Evolutionary conservation across 1,140 invertebrate genomes (phyloP), one percentile per base, ranked within the genome.

Genomic region (Euborellia annulipes): DNA sequence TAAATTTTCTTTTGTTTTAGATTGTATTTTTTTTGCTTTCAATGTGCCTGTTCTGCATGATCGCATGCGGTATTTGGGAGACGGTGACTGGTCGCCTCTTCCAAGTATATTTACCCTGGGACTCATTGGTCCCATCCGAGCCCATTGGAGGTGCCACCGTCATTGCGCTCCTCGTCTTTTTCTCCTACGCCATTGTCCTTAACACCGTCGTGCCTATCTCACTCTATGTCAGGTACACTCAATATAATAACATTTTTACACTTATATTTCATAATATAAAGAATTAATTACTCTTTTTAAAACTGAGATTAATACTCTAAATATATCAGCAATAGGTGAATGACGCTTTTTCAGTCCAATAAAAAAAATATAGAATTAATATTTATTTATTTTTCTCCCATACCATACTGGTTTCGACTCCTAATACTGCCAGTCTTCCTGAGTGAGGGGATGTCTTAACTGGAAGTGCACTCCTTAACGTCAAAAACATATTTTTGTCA

Each of bases 151-250:
- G 90, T 51, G 82, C 91, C 34, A 82, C 90, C 41, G 82, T 95
- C 42, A 98, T 96, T 55, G 85, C 93, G 44, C 70, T 97, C 44
- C 76, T 99, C 23, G 87, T 96, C 23, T 98, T 98, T 73, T 97
- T 98, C 69, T 98, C 95, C 1, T 99, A 99, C 67, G 89, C 93
- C 54, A 99, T 99, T 61, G 89, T 98, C 50, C 76, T 99, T 55
- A 99, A 99, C 70, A 99, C 95, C 52, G 92, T 99, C 50, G 95
- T 99, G 70, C 96, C 95, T 67, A 99, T 99, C 62, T 98, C 94
- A 49, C 74, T 99, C 34, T 99, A 99, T 71, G 95, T 98, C 55
- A 97, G 79, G 85, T 88, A 60, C 64, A 69, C 55, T 27, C 20
- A 38, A 36, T n/a, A n/a, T n/a, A n/a, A n/a, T n/a, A n/a, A n/a